These are phyloP conservation scores for Rhopilema esculentum DNA, from an alignment of 30 jellyfish, hydroid and myxozoan genomes.

Conservation along the genomic window DNA sequence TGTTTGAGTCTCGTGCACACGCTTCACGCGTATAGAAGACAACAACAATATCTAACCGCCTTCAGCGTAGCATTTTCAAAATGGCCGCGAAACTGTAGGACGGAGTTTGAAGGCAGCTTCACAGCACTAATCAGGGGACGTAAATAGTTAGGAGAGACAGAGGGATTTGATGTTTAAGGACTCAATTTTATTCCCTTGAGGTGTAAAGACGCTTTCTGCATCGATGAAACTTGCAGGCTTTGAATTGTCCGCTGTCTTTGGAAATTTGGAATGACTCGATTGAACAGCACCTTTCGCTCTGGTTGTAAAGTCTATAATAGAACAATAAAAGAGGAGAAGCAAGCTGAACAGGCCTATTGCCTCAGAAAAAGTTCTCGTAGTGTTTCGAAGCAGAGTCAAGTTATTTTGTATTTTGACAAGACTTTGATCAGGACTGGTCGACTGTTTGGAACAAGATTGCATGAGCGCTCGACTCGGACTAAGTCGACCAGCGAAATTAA, in stretches of 20 bases:
- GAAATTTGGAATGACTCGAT: slow-evolving; percentile 67
- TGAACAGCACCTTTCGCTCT: slow-evolving; percentile 68
- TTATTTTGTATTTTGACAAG: slow-evolving; percentile 24
- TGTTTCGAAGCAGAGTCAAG: slow-evolving; percentile 32
- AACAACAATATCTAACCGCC: slow-evolving; percentile 63
- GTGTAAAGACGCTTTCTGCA: slow-evolving; percentile 32
- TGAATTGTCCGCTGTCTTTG: slow-evolving; percentile 49
- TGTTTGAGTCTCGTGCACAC: slow-evolving; percentile 67
- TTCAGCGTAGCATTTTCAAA: slow-evolving; percentile 55
- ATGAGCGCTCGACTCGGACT: slow-evolving; percentile 56
- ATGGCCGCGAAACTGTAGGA: slow-evolving; percentile 66
- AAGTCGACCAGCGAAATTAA: slow-evolving; percentile 36
- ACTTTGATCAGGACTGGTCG: slow-evolving; percentile 39
- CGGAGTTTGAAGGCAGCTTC: background rate
- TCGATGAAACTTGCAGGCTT: slow-evolving; percentile 52
- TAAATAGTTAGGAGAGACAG: background rate
- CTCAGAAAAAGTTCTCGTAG: slow-evolving; percentile 27
- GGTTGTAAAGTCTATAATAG: slow-evolving; percentile 55
- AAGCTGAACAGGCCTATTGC: slow-evolving; percentile 54
- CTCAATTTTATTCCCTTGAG: slow-evolving; percentile 31
- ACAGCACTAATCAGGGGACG: slow-evolving; percentile 8
- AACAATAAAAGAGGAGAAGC: slow-evolving; percentile 45
- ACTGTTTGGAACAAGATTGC: slow-evolving; percentile 50
- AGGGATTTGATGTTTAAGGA: background rate
- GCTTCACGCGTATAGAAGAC: slow-evolving; percentile 69